Percentiles rank a stretch among this genome's conserved stretches.
phyloP scores from a whole-genome alignment of 2,888 invertebrate genomes.

The Chrysolina haemoptera region DNA sequence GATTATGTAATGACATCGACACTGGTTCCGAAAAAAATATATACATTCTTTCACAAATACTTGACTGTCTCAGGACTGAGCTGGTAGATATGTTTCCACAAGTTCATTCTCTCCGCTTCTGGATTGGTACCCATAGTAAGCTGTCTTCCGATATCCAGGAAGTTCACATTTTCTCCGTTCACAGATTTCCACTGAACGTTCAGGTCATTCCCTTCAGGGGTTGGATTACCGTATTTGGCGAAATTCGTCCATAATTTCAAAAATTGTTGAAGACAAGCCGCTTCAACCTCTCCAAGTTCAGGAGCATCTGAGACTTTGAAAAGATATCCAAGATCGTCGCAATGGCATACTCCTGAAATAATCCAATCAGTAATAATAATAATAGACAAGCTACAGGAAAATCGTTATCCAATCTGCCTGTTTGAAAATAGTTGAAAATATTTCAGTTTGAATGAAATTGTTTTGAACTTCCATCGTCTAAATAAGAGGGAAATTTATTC shows the following conservation, averaged over 20 bases:
- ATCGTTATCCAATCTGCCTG: no score
- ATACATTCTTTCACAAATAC: background rate
- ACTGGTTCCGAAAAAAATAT: no score
- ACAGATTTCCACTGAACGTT: slow-evolving; percentile 56
- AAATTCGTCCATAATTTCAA: slow-evolving; percentile 61
- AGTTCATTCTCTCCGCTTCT: slow-evolving; percentile 56
- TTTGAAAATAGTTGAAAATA: no score
- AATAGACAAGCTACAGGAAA: no score
- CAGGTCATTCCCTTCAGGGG: slow-evolving; percentile 45
- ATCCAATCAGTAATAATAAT: no score
- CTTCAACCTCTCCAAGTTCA: slow-evolving; percentile 52
- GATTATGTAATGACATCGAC: no score
- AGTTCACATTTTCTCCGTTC: slow-evolving; percentile 50
- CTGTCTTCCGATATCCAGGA: slow-evolving; percentile 59
- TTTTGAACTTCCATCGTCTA: no score
- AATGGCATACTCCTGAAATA: slow-evolving; percentile 41
- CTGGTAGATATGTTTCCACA: slow-evolving; percentile 54
- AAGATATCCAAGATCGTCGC: slow-evolving; percentile 44
- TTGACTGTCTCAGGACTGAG: slow-evolving; percentile 18
- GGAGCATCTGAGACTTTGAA: slow-evolving; percentile 35
- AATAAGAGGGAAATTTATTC: no score
- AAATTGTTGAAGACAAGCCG: slow-evolving; percentile 52
- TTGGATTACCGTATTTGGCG: slow-evolving; percentile 56
- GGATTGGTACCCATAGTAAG: slow-evolving; percentile 53
- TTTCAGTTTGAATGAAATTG: no score